These are phyloP conservation scores for Strix uralensis DNA, from an alignment of 2,113 vertebrate species.

Conservation along the genomic window DNA sequence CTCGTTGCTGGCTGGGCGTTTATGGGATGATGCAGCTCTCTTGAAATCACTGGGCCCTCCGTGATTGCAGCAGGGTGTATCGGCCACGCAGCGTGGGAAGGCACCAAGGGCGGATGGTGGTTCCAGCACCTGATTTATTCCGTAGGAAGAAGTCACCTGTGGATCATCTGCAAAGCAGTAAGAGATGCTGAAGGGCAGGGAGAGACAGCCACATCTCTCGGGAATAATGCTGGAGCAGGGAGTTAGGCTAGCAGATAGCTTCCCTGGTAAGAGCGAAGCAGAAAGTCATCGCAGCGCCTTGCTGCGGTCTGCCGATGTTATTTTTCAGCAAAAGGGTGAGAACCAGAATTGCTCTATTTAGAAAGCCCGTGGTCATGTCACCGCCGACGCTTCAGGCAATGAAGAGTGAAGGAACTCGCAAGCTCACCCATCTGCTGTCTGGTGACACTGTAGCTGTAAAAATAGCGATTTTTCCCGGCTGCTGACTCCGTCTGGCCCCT, in stretches of 20 bases:
- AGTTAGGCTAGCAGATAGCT: neutral
- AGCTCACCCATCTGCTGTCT: conserved; percentile 2
- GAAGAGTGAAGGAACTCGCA: neutral
- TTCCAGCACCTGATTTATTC: neutral
- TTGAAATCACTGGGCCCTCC: neutral
- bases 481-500: neutral
- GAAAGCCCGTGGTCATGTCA: accelerated
- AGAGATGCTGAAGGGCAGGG: neutral
- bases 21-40: neutral
- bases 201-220: accelerated
- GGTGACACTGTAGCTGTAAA: neutral
- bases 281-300: neutral
- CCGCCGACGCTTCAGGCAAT: neutral
- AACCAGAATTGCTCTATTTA: accelerated
- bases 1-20: neutral
- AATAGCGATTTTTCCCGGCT: neutral
- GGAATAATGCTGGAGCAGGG: accelerated
- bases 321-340: neutral
- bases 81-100: accelerated
- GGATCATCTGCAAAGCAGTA: neutral
- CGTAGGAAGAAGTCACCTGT: accelerated
- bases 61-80: neutral
- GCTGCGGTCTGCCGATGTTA: accelerated
- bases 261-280: no score
- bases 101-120: accelerated